A percentile compares a stretch with the other conserved stretches of the same genome.
Evolutionary conservation across 2,888 invertebrate species (phyloP).

Genomic region (Ptilodon capucinus): DNA sequence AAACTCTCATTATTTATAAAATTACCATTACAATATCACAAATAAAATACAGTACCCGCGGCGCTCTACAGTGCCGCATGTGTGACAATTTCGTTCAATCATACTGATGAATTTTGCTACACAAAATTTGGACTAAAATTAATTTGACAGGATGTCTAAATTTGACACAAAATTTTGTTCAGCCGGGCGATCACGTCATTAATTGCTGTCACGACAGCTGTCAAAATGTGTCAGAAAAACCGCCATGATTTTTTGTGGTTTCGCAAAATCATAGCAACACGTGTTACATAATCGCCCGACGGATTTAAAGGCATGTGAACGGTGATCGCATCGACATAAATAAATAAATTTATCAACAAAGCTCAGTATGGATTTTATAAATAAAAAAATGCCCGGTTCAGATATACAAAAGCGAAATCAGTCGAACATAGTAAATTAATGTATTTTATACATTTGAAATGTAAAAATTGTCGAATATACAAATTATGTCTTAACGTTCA

Average conservation of each 20-base stretch:
- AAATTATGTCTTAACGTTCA: conserved; percentile 47
- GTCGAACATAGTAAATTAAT: conserved; percentile 46
- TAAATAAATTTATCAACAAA: conserved; percentile 41
- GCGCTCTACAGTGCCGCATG: conserved; percentile 28
- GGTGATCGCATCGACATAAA: conserved; percentile 23
- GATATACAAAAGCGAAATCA: conserved; percentile 42
- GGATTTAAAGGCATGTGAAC: not conserved
- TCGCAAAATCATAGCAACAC: no score
- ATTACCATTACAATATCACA: conserved; percentile 78
- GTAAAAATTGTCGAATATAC: conserved; percentile 51
- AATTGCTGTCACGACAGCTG: no score
- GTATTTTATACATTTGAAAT: conserved; percentile 55
- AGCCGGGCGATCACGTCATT: no score
- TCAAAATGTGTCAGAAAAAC: no score
- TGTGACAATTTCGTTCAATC: conserved; percentile 26
- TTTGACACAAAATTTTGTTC: no score
- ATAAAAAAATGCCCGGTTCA: conserved; percentile 28
- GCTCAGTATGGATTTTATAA: conserved; percentile 34
- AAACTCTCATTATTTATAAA: conserved; percentile 77
- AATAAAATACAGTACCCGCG: conserved; percentile 72
- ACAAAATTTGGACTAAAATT: not conserved
- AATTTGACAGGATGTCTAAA: not conserved
- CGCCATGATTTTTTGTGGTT: no score
- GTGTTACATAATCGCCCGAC: no score
- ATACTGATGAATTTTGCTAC: not conserved